Evolutionary conservation across 2,797 vertebrate genomes (phyloP), one percentile per base, ranked within the genome.

Genomic region (Tenualosa ilisha): DNA sequence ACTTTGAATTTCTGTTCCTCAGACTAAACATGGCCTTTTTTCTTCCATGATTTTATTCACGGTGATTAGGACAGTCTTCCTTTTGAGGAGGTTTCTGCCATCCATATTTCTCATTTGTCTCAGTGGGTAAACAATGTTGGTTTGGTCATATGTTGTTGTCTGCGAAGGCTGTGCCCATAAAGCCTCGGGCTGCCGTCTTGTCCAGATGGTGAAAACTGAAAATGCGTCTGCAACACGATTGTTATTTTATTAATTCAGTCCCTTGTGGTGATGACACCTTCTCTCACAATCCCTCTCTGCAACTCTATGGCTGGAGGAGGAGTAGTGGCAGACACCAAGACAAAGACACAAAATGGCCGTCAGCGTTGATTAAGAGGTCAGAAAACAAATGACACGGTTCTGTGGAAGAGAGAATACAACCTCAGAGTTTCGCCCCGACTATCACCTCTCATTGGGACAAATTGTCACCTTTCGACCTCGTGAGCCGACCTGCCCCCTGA

Each of bases 311-410:
- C 17, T 17, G 72, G 72, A 46, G 72, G 72, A 79, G 72, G 72
- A 79, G 40, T 43, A 20, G 40, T 46, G 40, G 6, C 15, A 43
- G 72, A 46, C 17, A 46, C 37, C 6, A 7, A 79, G 17, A 46
- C 46, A 72, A 46, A 79, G 72, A 46, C 40, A 20, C 17, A 79
- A 79, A 79, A 79, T 79, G 72, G 72, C 72, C 72, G 72, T 79
- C 72, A 79, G 72, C 40, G 20, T 17, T 46, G 20, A 79, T 79
- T 40, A 79, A 79, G 72, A 92, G 93, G 92, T 93, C 93, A 90
- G 75, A 91, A 92, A 92, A 94, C 93, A 93, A 94, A 95, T 93
- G 93, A 90, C 92, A 90, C 84, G 88, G 88, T 87, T 89, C 90
- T 89, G 91, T 91, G 90, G 86, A 90, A 91, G 88, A 88, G 87